A percentile compares a stretch with the other conserved stretches of the same genome.
Conservation (phyloP, 1,140 invertebrate species). For the Zophobas morio region DNA sequence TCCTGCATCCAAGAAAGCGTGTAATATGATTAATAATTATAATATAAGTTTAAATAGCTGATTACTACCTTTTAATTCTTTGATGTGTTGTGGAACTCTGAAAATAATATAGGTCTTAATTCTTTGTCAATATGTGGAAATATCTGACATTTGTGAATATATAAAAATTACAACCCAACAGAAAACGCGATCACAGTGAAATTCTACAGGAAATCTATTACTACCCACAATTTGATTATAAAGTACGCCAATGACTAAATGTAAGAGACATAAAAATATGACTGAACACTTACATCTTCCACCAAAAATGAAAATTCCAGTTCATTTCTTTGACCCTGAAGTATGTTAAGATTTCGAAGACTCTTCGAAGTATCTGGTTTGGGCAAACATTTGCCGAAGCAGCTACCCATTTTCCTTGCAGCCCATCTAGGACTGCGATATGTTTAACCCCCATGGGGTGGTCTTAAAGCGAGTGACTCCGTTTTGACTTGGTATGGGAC, state of each 20-base stretch:
- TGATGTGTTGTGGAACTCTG: constrained; percentile 47
- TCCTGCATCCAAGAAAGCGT: constrained; percentile 52
- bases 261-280: background rate
- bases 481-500: constrained; percentile 46
- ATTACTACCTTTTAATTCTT: constrained; percentile 49
- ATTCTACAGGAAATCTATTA: no score
- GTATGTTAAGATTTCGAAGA: constrained; percentile 55
- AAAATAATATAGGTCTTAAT: background rate
- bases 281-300: constrained; percentile 58
- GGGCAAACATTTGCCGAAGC: constrained; percentile 69
- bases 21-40: constrained; percentile 48
- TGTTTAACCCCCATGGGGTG: constrained; percentile 63
- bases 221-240: no score
- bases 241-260: no score
- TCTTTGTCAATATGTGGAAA: no score
- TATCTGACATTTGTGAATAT: no score
- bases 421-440: constrained; percentile 64
- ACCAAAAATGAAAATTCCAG: constrained; percentile 63
- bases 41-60: constrained; percentile 16
- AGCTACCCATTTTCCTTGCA: constrained; percentile 70
- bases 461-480: constrained; percentile 53
- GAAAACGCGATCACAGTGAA: no score
- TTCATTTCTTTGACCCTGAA: constrained; percentile 54
- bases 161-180: no score
- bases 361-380: constrained; percentile 53